Evolutionary conservation across 1,140 invertebrate genomes (phyloP).

Genomic region (Cydia fagiglandana): DNA sequence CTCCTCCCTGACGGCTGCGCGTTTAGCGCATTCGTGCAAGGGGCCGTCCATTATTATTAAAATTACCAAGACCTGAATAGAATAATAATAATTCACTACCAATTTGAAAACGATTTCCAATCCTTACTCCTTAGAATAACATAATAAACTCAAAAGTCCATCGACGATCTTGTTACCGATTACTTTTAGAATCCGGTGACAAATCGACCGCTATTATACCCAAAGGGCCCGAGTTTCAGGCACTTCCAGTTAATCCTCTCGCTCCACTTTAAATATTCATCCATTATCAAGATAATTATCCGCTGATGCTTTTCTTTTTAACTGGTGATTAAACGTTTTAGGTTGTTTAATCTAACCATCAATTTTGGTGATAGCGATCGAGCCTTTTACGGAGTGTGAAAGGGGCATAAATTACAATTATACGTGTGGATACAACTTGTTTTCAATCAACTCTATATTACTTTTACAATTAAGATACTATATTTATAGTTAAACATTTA

Average conservation of each 20-base stretch:
- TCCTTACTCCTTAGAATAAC: neutral
- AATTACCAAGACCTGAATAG: too few species aligned
- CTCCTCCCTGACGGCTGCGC: too few species aligned
- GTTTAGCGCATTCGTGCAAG: too few species aligned
- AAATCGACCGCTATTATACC: conserved; percentile 22
- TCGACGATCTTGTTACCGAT: conserved; percentile 18
- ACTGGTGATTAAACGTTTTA: conserved; percentile 28
- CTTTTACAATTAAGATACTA: too few species aligned
- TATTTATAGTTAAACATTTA: too few species aligned
- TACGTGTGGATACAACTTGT: too few species aligned
- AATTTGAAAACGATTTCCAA: neutral
- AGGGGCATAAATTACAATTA: neutral
- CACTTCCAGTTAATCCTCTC: conserved; percentile 10
- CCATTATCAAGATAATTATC: conserved; percentile 27
- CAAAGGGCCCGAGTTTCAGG: conserved; percentile 7
- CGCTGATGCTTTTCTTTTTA: conserved; percentile 18
- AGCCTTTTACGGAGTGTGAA: conserved; percentile 5
- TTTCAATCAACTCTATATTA: too few species aligned
- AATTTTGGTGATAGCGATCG: conserved; percentile 2
- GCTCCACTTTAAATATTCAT: conserved; percentile 28
- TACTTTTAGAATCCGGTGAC: conserved; percentile 22
- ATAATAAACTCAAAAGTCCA: neutral
- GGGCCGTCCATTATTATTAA: too few species aligned
- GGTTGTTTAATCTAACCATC: conserved; percentile 18
- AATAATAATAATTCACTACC: too few species aligned